Conservation (phyloP, 1,140 invertebrate genomes). For the Paramacrobiotus metropolitanus region DNA sequence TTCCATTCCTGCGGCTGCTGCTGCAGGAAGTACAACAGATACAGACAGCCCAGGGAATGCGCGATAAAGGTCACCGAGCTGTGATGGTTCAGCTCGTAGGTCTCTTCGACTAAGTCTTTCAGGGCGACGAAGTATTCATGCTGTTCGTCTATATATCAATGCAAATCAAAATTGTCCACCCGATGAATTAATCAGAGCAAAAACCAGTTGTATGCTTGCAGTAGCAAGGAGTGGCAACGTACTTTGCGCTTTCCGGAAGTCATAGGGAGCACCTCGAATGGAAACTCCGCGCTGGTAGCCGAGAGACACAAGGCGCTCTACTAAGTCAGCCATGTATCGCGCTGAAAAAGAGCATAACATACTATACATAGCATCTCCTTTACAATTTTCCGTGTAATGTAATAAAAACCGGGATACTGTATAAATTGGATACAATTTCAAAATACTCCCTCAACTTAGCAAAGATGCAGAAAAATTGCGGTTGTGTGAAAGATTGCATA, state of each 20-base stretch:
- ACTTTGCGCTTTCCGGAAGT: constrained; percentile 90
- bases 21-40: constrained; percentile 62
- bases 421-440: too few species aligned
- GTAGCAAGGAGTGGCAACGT: constrained; percentile 28
- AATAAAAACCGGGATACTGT: too few species aligned
- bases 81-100: constrained; percentile 51
- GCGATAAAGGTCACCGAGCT: constrained; percentile 51
- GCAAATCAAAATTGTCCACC: neutral
- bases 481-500: too few species aligned
- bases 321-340: constrained; percentile 63
- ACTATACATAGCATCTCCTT: too few species aligned
- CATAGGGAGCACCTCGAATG: constrained; percentile 77
- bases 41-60: constrained; percentile 87
- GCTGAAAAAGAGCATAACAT: constrained; percentile 4
- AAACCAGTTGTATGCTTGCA: neutral
- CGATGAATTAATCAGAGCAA: too few species aligned
- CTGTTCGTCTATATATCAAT: constrained; percentile 51
- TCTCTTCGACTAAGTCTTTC: constrained; percentile 56
- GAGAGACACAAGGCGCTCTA: constrained; percentile 41
- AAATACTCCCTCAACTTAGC: too few species aligned
- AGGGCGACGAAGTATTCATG: constrained; percentile 52
- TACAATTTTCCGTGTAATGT: too few species aligned
- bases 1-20: constrained; percentile 60
- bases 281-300: constrained; percentile 59
- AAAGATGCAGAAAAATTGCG: too few species aligned